phyloP scores from a whole-genome alignment of 2,797 vertebrate genomes.

The Staurois parvus region DNA sequence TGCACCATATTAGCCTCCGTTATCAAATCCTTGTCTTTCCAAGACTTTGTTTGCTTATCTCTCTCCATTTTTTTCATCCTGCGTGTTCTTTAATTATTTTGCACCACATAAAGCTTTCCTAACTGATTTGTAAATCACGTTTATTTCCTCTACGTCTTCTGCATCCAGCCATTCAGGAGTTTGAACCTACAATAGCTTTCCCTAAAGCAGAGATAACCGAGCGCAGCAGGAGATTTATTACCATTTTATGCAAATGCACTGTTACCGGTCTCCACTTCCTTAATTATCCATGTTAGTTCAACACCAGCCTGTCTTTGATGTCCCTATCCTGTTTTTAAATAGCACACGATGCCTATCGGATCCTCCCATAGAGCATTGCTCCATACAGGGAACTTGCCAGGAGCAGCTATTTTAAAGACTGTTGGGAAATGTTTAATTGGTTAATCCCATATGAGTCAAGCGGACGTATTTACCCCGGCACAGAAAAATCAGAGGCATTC shows the following conservation, averaged over 20 bases:
- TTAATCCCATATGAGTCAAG: slow-evolving; percentile 87
- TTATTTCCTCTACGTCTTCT: slow-evolving; percentile 42
- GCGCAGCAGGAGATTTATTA: slow-evolving; percentile 97
- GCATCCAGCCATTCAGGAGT: slow-evolving; percentile 37
- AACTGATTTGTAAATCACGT: slow-evolving; percentile 55
- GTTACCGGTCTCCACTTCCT: slow-evolving; percentile 96
- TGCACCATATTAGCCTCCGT: background rate
- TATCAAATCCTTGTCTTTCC: background rate
- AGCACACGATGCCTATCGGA: slow-evolving; percentile 92
- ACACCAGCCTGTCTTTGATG: slow-evolving; percentile 96
- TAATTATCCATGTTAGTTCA: slow-evolving; percentile 99
- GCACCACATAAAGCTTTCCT: slow-evolving; percentile 48
- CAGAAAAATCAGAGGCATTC: slow-evolving; percentile 80
- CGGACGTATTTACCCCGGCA: slow-evolving; percentile 80
- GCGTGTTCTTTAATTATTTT: slow-evolving; percentile 14
- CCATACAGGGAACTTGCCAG: slow-evolving; percentile 96
- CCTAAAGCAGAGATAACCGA: slow-evolving; percentile 84
- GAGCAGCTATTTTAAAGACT: slow-evolving; percentile 91
- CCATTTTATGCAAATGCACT: slow-evolving; percentile 98
- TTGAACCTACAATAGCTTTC: slow-evolving; percentile 73
- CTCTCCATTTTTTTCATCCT: background rate
- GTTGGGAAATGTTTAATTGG: slow-evolving; percentile 92
- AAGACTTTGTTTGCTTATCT: background rate
- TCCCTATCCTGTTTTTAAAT: slow-evolving; percentile 99
- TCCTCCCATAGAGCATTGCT: slow-evolving; percentile 91